Base-by-base conservation (phyloP, 2,797 vertebrate species). In the Chiroxiphia lanceolata region DNA sequence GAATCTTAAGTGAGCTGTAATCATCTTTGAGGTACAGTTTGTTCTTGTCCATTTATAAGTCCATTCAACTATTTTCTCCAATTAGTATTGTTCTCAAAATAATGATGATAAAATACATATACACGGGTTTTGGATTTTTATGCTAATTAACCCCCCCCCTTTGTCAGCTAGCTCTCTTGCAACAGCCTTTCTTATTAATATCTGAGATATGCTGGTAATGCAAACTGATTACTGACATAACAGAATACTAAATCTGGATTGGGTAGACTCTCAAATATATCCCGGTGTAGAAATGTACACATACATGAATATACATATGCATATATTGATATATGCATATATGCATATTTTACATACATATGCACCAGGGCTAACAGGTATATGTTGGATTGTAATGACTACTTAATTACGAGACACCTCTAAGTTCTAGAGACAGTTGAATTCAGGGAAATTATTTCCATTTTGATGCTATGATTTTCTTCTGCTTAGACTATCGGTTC, bases 41-140 rank as follows among this genome's bases (percentile, higher is more conserved):
- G 84, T 95, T 94, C 90, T 90, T 94, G 72, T 48, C 48, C 96
- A 95, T 97, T 95, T 97, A 69, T 45, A 91, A 97, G 42, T 87
- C 83, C 96, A 96, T 97, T 97, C 97, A 96, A 97, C 56, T 77
- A 71, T 75, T 93, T 87, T 92, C 74, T 95, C 94, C 53, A 23
- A 95, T 94, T 91, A 97, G 92, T 16, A 36, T 40, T 89, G n/a
- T 64, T 96, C 78, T 92, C 59, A 94, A 91, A 95, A 92, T 65
- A 79, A 93, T 83, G 25, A 95, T 69, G 88, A 79, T 57, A 75
- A 94, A 88, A 87, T 75, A 86, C 31, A 91, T 56, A 74, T 48
- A 70, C 20, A 61, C 21, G 4, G 1, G 2, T 17, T 74, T 59
- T 45, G 23, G 70, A 91, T 71, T 90, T 96, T 95, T 83, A 69